These are phyloP conservation scores for Podarcis raffonei DNA, from an alignment of 2,113 vertebrate species.

Conservation along the genomic window DNA sequence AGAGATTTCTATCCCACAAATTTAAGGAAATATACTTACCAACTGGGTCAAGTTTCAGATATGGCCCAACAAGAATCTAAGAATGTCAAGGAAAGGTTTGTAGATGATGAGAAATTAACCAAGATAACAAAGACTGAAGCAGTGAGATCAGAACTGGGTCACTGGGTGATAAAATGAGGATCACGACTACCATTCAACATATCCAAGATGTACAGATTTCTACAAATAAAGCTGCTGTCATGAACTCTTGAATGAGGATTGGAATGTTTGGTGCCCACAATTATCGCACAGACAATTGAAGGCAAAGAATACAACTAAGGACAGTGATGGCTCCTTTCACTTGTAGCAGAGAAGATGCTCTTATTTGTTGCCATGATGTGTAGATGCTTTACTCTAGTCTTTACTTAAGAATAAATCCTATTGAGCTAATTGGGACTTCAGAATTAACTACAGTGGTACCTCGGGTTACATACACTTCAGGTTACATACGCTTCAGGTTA, in stretches of 20 bases:
- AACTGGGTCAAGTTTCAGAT: not conserved
- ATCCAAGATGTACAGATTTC: not conserved
- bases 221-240: not conserved
- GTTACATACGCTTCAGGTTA: too few species aligned
- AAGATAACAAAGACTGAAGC: not conserved
- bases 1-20: not conserved
- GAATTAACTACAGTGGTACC: too few species aligned
- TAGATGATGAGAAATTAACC: not conserved
- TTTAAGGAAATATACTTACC: not conserved
- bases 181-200: too few species aligned
- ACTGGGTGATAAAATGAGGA: not conserved
- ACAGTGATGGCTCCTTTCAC: too few species aligned
- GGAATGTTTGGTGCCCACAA: not conserved
- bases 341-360: too few species aligned
- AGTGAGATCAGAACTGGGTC: not conserved
- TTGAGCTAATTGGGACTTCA: not conserved
- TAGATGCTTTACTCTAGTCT: not conserved
- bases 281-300: not conserved
- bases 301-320: not conserved
- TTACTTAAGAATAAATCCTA: too few species aligned
- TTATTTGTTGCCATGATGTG: too few species aligned
- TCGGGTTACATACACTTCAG: too few species aligned
- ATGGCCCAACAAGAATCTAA: not conserved
- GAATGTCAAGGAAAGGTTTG: not conserved
- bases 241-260: not conserved